A percentile compares a stretch with the other conserved stretches of the same genome.
Conservation (phyloP, 1,140 invertebrate genomes). For the Drosophila athabasca region DNA sequence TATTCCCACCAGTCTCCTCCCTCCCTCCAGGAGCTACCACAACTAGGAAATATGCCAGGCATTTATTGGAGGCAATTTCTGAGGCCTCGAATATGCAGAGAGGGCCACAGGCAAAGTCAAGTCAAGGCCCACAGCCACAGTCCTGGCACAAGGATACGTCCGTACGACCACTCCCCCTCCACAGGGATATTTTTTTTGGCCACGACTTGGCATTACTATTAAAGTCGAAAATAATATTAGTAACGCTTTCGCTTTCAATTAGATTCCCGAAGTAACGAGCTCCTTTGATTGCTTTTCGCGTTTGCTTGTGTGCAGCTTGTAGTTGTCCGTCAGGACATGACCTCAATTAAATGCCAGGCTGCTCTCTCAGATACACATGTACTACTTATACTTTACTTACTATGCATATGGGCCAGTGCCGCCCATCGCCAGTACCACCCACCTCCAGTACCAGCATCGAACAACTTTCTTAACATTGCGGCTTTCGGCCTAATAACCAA, state of each 20-base stretch:
- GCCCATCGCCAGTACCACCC: not conserved
- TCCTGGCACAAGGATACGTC: not conserved
- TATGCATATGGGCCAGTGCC: not conserved
- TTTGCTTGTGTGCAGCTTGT: slow-evolving; percentile 51
- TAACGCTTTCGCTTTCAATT: slow-evolving; percentile 66
- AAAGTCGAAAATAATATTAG: slow-evolving; percentile 55
- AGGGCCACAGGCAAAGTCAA: too few relatives aligned
- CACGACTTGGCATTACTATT: slow-evolving; percentile 26
- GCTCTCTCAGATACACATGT: not conserved
- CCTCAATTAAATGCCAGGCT: slow-evolving; percentile 37
- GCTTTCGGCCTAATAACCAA: slow-evolving; percentile 58
- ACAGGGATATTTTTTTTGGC: too few relatives aligned
- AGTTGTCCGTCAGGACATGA: slow-evolving; percentile 50
- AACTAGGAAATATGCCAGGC: slow-evolving; percentile 7
- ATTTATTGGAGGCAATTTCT: too few relatives aligned
- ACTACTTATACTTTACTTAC: too few relatives aligned
- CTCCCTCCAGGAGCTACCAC: too few relatives aligned
- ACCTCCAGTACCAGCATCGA: too few relatives aligned
- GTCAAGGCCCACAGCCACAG: too few relatives aligned
- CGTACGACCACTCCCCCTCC: too few relatives aligned
- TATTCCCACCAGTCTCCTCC: too few relatives aligned
- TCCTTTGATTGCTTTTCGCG: slow-evolving; percentile 58
- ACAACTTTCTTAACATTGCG: slow-evolving; percentile 45
- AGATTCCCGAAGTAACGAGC: slow-evolving; percentile 47
- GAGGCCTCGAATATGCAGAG: too few relatives aligned